Evolutionary conservation across 2,888 invertebrate species (phyloP), one percentile per base, ranked within the genome.

Genomic region (Syritta pipiens): DNA sequence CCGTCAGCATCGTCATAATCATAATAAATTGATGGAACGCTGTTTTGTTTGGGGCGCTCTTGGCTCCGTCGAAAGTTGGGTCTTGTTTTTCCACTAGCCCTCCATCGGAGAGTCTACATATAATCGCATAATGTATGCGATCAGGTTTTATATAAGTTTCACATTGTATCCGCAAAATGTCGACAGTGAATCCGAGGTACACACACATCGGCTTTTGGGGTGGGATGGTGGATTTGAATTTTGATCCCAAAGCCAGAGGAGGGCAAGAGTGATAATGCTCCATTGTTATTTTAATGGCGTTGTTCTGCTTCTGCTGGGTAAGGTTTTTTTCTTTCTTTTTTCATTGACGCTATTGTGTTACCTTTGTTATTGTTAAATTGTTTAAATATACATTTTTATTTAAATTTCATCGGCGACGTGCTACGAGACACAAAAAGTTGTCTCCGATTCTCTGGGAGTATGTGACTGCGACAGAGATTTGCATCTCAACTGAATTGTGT

Each of bases 21-120:
- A 37, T 60, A 60, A 69, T 42, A 74, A 59, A 59, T 51, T 74
- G 35, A 74, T 74, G 74, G 51, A 67, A 74, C 44, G 49, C 17
- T 67, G 26, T 65, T 65, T 57, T 57, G 65, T 67, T 74, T 59
- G 22, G 44, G n/a, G n/a, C n/a, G n/a, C n/a, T n/a, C n/a, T n/a
- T n/a, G n/a, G n/a, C n/a, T 26, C 51, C 51, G 42, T 44, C 42
- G 67, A 67, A 67, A 67, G 55, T 55, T 57, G 10, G 35, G 7
- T 59, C 32, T 46, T 26, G 9, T 46, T 35, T 20, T 9, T 3
- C 20, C 20, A n/a, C 24, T 22, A n/a, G 24, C 4, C n/a, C 9
- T 32, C 1, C 1, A 17, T 10, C 42, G 22, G 22, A 40, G 7
- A n/a, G n/a, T 26, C 32, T 32, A 12, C 22, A 19, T 10, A 32